phyloP scores from a whole-genome alignment of 2,888 invertebrate species.

The Mimumesa dahlbomi region DNA sequence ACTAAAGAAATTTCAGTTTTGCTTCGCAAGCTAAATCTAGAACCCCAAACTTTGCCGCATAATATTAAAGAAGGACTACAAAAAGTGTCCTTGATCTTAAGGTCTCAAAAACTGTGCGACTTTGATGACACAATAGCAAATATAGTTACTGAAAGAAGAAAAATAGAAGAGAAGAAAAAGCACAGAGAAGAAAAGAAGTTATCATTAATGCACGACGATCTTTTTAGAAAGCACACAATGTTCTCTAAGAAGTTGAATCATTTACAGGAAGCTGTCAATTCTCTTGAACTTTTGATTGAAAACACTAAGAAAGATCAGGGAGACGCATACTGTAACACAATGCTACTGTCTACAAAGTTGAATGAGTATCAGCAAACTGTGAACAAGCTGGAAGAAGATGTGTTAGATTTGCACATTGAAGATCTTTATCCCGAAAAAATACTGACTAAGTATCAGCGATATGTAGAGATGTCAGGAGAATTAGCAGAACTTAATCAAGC shows the following conservation, averaged over 20 bases:
- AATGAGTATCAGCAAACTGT: constrained; percentile 68
- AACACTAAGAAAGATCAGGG: constrained; percentile 52
- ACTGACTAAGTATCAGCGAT: constrained; percentile 65
- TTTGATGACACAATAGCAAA: constrained; percentile 62
- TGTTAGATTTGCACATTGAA: constrained; percentile 60
- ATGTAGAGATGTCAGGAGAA: constrained; percentile 64
- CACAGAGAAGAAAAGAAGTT: constrained; percentile 64
- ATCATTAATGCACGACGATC: constrained; percentile 61
- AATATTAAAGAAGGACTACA: constrained; percentile 66
- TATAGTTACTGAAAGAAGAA: constrained; percentile 61
- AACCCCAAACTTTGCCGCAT: constrained; percentile 62
- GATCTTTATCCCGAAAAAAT: constrained; percentile 66
- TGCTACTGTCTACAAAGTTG: constrained; percentile 66
- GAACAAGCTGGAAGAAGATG: constrained; percentile 61
- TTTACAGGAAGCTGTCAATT: constrained; percentile 56
- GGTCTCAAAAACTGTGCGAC: constrained; percentile 65
- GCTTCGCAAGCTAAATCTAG: constrained; percentile 65
- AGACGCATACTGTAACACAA: constrained; percentile 57
- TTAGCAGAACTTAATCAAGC: constrained; percentile 62
- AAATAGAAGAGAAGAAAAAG: constrained; percentile 59
- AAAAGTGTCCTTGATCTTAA: constrained; percentile 65
- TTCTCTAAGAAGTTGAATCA: constrained; percentile 63
- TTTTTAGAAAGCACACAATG: constrained; percentile 59
- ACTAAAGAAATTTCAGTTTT: constrained; percentile 65
- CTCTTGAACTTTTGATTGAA: constrained; percentile 54